Conservation (phyloP, 1,140 invertebrate species). For the Caenorhabditis briggsae region DNA sequence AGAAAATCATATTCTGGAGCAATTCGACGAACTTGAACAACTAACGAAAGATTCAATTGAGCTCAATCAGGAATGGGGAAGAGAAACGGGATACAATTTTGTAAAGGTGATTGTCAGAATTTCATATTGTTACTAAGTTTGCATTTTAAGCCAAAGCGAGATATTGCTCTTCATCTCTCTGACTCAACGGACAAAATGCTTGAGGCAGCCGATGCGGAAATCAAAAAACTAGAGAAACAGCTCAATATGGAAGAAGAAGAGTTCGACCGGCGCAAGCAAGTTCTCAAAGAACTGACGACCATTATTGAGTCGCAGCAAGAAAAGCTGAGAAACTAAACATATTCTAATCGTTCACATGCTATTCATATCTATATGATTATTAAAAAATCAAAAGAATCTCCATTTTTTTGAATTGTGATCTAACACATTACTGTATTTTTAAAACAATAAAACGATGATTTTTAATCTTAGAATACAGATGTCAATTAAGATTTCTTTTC, state of each 20-base stretch:
- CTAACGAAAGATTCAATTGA: background rate
- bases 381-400: background rate
- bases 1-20: background rate
- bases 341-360: too few relatives aligned
- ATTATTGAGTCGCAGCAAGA: slow-evolving; percentile 28
- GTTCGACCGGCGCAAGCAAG: background rate
- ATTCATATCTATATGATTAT: too few relatives aligned
- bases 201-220: background rate
- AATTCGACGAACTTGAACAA: background rate
- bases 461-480: background rate
- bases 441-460: background rate
- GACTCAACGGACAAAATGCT: background rate
- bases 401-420: too few relatives aligned
- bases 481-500: background rate
- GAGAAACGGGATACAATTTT: slow-evolving; percentile 9
- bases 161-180: background rate
- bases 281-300: background rate
- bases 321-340: background rate
- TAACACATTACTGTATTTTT: too few relatives aligned
- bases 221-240: slow-evolving; percentile 1
- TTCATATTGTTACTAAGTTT: background rate
- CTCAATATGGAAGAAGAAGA: background rate
- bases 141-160: background rate
- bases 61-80: background rate
- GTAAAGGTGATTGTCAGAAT: background rate